These are phyloP conservation scores for Cerastis rubricosa DNA, from an alignment of 2,888 invertebrate genomes.

Conservation along the genomic window DNA sequence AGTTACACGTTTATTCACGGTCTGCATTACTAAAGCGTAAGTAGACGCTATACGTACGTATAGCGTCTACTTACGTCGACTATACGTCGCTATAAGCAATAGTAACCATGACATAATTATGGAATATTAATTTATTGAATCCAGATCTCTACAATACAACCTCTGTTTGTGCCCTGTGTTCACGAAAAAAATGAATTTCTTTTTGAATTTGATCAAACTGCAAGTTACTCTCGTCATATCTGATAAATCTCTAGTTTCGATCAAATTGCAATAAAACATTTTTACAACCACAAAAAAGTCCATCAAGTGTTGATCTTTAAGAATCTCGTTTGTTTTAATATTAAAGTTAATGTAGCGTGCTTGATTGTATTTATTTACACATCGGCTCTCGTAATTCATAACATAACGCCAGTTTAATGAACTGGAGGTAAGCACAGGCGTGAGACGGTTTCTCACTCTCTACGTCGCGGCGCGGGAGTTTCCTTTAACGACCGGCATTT, in stretches of 20 bases:
- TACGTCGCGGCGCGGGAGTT: neutral
- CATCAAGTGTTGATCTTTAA: slow-evolving; percentile 2
- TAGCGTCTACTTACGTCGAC: neutral
- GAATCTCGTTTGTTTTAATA: slow-evolving; percentile 11
- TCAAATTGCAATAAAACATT: neutral
- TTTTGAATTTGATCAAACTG: no score
- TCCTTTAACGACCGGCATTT: neutral
- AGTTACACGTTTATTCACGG: neutral
- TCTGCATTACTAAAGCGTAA: slow-evolving; percentile 1
- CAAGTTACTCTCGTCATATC: neutral
- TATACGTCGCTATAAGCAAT: neutral
- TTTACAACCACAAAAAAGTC: neutral
- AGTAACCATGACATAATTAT: neutral
- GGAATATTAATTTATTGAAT: neutral
- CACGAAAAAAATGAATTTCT: no score
- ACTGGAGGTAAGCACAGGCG: slow-evolving; percentile 8
- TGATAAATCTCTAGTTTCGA: neutral
- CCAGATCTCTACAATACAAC: no score
- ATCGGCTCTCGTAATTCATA: slow-evolving; percentile 19
- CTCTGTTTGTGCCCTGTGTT: no score
- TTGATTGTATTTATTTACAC: slow-evolving; percentile 34
- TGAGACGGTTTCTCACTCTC: slow-evolving; percentile 6
- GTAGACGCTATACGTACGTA: neutral
- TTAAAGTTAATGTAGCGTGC: slow-evolving; percentile 26
- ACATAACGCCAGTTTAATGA: slow-evolving; percentile 29